Evolutionary conservation across 2,113 vertebrate genomes (phyloP).

Genomic region (Delphinus delphis): DNA sequence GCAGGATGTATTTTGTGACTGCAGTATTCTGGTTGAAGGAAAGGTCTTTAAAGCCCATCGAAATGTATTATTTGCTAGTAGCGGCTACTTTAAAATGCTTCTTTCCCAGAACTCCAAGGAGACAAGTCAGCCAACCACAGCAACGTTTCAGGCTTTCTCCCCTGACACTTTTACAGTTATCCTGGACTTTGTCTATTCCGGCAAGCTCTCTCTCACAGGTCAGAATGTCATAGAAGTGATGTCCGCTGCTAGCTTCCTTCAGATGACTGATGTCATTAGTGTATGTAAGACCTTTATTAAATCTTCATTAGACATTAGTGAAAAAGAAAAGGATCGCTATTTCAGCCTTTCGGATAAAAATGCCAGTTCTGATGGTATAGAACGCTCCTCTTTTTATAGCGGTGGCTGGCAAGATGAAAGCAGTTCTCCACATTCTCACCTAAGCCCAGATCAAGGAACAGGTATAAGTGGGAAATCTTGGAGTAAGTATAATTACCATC

Average conservation of each 20-base stretch:
- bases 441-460: slow-evolving; percentile 72
- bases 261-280: slow-evolving; percentile 97
- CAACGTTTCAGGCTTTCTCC: slow-evolving; percentile 95
- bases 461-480: slow-evolving; percentile 75
- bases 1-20: slow-evolving; percentile 97
- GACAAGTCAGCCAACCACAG: slow-evolving; percentile 86
- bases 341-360: slow-evolving; percentile 89
- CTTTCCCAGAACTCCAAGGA: slow-evolving; percentile 92
- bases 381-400: slow-evolving; percentile 76
- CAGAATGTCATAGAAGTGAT: slow-evolving; percentile 98
- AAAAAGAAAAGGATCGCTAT: slow-evolving; percentile 91
- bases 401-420: slow-evolving; percentile 82
- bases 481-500: slow-evolving; percentile 82
- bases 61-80: slow-evolving; percentile 96
- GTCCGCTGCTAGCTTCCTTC: slow-evolving; percentile 97
- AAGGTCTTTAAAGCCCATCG: slow-evolving; percentile 96
- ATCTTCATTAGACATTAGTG: slow-evolving; percentile 94
- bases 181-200: slow-evolving; percentile 97
- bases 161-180: slow-evolving; percentile 95
- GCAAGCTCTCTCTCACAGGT: slow-evolving; percentile 93
- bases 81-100: slow-evolving; percentile 98
- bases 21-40: slow-evolving; percentile 94
- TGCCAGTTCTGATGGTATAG: slow-evolving; percentile 79
- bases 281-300: slow-evolving; percentile 98
- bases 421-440: slow-evolving; percentile 77